These are phyloP conservation scores for Hippoglossus stenolepis DNA, from an alignment of 2,113 vertebrate genomes.

Conservation along the genomic window DNA sequence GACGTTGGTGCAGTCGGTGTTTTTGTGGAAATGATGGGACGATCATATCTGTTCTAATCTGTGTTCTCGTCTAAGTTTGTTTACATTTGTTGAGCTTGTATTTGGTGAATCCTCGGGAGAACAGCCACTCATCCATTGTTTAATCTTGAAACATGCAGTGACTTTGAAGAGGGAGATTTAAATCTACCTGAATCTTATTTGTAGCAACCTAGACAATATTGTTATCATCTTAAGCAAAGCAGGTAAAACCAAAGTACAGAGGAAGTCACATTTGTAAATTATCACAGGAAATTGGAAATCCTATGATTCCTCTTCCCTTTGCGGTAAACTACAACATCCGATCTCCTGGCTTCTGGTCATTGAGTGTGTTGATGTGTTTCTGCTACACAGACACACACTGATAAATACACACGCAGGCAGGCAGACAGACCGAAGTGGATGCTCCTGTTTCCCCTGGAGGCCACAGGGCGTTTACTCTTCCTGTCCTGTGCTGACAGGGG, in stretches of 20 bases:
- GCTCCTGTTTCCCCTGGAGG: slow-evolving; percentile 60
- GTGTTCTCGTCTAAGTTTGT: neutral
- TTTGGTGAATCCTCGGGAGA: neutral
- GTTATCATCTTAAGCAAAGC: slow-evolving; percentile 9
- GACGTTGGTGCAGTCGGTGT: neutral
- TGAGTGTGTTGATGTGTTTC: slow-evolving; percentile 28
- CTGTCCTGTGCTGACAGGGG: slow-evolving; percentile 67
- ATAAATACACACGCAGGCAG: slow-evolving; percentile 19
- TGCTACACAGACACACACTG: neutral
- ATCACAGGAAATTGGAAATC: slow-evolving; percentile 71
- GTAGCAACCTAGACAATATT: slow-evolving; percentile 9
- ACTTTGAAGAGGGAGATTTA: neutral
- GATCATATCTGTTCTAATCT: slow-evolving; percentile 2
- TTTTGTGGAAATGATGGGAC: neutral
- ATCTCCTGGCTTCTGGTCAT: slow-evolving; percentile 59
- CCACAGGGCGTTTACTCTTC: slow-evolving; percentile 54
- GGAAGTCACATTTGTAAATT: slow-evolving; percentile 53
- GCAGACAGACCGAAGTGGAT: slow-evolving; percentile 48
- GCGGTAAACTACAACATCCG: slow-evolving; percentile 61
- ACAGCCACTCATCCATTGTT: slow-evolving; percentile 17
- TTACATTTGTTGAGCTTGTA: slow-evolving; percentile 14
- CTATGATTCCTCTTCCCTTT: slow-evolving; percentile 54
- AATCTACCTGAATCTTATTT: slow-evolving; percentile 10
- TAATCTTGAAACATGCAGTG: slow-evolving; percentile 3
- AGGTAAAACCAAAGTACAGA: slow-evolving; percentile 32